Percentiles rank a stretch among this genome's conserved stretches.
Evolutionary conservation across 2,888 invertebrate genomes (phyloP).

Genomic region (Deroplatys truncata): DNA sequence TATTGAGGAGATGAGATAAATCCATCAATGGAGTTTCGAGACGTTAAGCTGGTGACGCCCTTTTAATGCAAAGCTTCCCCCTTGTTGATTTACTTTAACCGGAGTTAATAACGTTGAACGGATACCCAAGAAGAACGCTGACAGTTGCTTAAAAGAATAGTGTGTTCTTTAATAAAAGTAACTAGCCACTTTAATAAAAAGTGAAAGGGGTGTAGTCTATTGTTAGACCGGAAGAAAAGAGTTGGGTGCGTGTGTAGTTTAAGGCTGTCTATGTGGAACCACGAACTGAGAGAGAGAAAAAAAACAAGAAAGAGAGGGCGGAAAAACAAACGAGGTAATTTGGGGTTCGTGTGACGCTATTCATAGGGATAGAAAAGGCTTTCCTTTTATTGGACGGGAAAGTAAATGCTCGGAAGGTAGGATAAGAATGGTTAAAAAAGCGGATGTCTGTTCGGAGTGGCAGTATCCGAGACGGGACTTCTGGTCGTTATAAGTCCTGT

Average conservation of each 20-base stretch:
- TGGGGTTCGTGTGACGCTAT: slow-evolving; percentile 6
- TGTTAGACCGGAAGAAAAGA: neutral
- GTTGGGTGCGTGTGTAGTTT: neutral
- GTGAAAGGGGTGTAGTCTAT: neutral
- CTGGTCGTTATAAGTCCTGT: neutral
- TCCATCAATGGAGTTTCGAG: neutral
- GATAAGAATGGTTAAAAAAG: neutral
- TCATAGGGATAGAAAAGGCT: neutral
- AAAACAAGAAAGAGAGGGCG: neutral
- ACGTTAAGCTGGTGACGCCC: neutral
- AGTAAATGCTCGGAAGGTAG: neutral
- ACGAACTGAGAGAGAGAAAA: neutral
- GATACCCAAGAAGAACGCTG: neutral
- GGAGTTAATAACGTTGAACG: neutral
- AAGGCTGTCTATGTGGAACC: neutral
- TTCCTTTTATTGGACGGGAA: neutral
- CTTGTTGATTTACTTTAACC: neutral
- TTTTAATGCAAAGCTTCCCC: neutral
- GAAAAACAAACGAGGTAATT: slow-evolving; percentile 13
- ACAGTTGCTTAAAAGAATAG: neutral
- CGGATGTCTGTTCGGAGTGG: neutral
- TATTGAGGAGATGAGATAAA: neutral
- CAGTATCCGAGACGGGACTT: neutral
- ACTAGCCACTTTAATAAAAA: neutral
- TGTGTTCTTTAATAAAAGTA: neutral